Conservation (phyloP, 1,140 invertebrate genomes). For the Uloborus diversus region DNA sequence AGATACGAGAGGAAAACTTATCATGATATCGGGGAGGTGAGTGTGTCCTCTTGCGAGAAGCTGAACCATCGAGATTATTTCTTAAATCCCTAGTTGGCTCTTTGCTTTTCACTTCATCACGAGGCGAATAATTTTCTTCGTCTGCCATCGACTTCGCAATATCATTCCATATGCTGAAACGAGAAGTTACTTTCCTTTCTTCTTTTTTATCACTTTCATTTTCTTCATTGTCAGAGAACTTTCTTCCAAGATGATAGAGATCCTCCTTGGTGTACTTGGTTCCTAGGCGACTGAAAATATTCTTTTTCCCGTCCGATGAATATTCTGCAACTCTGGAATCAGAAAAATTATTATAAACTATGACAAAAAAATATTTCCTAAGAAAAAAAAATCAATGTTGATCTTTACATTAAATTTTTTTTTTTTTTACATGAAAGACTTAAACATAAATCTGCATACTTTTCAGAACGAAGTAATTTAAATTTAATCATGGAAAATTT, state of each 20-base stretch:
- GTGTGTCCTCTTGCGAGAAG: no score
- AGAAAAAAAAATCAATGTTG: neutral
- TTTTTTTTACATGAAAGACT: no score
- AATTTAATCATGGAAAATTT: no score
- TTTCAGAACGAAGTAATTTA: no score
- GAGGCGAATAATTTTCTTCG: neutral
- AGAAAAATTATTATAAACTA: neutral
- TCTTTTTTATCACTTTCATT: neutral
- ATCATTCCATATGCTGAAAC: constrained; percentile 25
- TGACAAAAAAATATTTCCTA: neutral
- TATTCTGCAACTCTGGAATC: neutral
- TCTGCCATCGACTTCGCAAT: constrained; percentile 13
- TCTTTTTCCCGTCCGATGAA: neutral
- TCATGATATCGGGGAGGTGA: no score
- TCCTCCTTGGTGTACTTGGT: constrained; percentile 27
- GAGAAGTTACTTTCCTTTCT: constrained; percentile 7
- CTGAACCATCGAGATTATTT: neutral
- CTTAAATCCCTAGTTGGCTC: neutral
- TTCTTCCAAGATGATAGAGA: neutral
- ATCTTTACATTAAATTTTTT: neutral
- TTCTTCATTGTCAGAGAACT: constrained; percentile 22
- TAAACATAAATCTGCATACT: no score
- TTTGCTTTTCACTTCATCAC: neutral
- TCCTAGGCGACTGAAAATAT: constrained; percentile 20
- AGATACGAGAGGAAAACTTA: no score